These are phyloP conservation scores for Malachius bipustulatus DNA, from an alignment of 2,888 invertebrate species.

Conservation along the genomic window DNA sequence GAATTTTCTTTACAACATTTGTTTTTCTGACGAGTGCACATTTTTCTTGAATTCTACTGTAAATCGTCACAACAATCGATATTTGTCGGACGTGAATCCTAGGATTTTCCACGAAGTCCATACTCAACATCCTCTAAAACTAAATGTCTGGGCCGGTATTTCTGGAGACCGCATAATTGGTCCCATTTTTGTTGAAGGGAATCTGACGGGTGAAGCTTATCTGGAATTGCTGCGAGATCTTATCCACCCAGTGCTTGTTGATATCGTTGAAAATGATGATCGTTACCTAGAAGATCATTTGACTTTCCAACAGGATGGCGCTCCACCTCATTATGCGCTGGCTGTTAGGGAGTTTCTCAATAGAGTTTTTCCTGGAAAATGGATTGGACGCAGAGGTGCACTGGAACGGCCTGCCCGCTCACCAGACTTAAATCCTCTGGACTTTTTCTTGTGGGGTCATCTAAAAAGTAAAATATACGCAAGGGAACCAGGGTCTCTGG, in stretches of 20 bases:
- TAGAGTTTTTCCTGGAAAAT: background rate
- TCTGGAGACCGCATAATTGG: conserved; percentile 4
- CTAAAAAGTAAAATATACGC: conserved; percentile 1
- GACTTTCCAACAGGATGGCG: background rate
- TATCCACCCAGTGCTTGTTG: background rate
- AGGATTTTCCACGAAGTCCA: background rate
- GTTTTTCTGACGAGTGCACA: conserved; percentile 9
- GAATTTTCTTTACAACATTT: conserved; percentile 4
- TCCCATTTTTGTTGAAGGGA: conserved; percentile 8
- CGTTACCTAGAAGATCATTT: background rate
- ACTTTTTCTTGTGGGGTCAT: conserved; percentile 1
- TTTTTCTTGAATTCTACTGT: conserved; percentile 7
- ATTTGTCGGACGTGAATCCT: conserved; percentile 9
- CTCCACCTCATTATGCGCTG: background rate
- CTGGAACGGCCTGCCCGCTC: background rate
- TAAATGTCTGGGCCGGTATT: conserved; percentile 8
- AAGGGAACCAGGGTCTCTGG: conserved; percentile 2
- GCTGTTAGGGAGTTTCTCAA: background rate
- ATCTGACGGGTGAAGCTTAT: conserved; percentile 5
- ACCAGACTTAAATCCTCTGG: conserved; percentile 2
- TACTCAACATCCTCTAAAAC: conserved; percentile 7
- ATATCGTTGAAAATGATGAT: conserved; percentile 1
- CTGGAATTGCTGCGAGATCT: background rate
- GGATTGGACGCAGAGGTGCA: conserved; percentile 2
- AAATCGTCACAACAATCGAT: conserved; percentile 10